Base-by-base conservation (phyloP, 1,140 invertebrate species). In the Trissolcus basalis region DNA sequence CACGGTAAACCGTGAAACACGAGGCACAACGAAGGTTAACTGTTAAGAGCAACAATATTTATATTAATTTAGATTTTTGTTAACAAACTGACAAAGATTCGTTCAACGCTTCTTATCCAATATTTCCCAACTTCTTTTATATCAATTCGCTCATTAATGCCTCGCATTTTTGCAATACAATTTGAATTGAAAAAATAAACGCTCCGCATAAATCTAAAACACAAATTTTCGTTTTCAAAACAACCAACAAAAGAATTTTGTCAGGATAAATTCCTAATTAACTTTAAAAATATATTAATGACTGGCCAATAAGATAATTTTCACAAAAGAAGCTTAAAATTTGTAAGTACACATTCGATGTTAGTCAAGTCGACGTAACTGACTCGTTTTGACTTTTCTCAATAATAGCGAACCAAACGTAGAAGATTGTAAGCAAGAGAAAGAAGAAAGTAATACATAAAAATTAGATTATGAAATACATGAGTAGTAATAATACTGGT, bases 401-500 rank as follows among this genome's bases (percentile, higher is more conserved):
- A 54, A 59, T 19, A 16, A 8, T 44, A 70, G 9, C 9, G 61
- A 44, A 54, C 16, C 61, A 54, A 63, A 39, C 9, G 19, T 60
- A 19, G 50, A 53, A 56, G 56, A 67, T 61, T 58, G 33, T 44
- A 61, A 54, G 16, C 33, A 58, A 49, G 64, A 54, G 33, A 68
- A 48, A 59, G 44, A 48, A 63, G 50, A 61, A 3, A 58, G 41
- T 56, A 64, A 63, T 49, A 69, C 16, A 53, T 65, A 58, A 44
- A 56, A 60, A 74, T 33, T 48, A 60, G 50, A 61, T 10, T 71
- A 69, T 68, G 61, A 77, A 63, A 80, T 63, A 68, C 32, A 68
- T 71, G 67, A 72, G 60, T 73, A 58, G 78, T 77, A 78, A 82
- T 88, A 88, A 88, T 88, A 88, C 87, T 88, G 87, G 84, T 85